A percentile compares a stretch with the other conserved stretches of the same genome.
These are phyloP conservation scores for Dryobates pubescens DNA, from an alignment of 2,797 vertebrate genomes.

Conservation along the genomic window DNA sequence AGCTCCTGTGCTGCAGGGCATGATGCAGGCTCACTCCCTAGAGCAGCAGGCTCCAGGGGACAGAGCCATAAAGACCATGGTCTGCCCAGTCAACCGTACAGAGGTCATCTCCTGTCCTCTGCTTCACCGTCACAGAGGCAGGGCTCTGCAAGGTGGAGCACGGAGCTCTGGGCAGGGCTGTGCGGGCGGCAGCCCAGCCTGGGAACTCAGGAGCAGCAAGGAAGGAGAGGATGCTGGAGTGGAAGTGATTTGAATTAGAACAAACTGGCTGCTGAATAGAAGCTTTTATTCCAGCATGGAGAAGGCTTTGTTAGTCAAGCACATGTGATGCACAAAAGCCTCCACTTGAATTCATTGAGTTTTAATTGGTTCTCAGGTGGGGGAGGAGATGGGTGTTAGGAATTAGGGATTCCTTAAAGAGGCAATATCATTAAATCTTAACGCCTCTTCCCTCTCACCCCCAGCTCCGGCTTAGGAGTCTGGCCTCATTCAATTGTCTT, in stretches of 20 bases:
- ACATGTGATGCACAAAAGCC: constrained; percentile 84
- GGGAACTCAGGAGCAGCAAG: constrained; percentile 73
- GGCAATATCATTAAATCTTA: constrained; percentile 72
- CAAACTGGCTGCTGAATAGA: constrained; percentile 81
- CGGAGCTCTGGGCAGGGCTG: constrained; percentile 44
- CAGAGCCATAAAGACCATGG: background rate
- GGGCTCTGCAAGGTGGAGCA: constrained; percentile 59
- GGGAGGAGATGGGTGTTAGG: constrained; percentile 80
- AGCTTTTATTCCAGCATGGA: constrained; percentile 82
- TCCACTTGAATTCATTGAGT: constrained; percentile 84
- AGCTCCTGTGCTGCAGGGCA: background rate
- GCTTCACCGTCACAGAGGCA: background rate
- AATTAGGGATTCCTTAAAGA: constrained; percentile 82
- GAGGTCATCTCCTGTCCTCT: background rate
- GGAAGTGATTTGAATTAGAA: constrained; percentile 81
- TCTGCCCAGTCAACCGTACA: background rate
- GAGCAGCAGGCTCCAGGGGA: background rate
- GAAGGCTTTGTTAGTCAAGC: constrained; percentile 83
- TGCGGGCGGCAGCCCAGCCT: constrained; percentile 22
- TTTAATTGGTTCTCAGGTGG: constrained; percentile 86
- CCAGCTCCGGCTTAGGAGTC: constrained; percentile 49
- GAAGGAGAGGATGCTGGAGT: constrained; percentile 76
- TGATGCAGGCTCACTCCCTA: background rate
- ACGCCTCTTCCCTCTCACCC: constrained; percentile 55
- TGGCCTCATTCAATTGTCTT: constrained; percentile 58